Evolutionary conservation across 2,113 vertebrate genomes (phyloP), one percentile per base, ranked within the genome.

Genomic region (Condylura cristata): DNA sequence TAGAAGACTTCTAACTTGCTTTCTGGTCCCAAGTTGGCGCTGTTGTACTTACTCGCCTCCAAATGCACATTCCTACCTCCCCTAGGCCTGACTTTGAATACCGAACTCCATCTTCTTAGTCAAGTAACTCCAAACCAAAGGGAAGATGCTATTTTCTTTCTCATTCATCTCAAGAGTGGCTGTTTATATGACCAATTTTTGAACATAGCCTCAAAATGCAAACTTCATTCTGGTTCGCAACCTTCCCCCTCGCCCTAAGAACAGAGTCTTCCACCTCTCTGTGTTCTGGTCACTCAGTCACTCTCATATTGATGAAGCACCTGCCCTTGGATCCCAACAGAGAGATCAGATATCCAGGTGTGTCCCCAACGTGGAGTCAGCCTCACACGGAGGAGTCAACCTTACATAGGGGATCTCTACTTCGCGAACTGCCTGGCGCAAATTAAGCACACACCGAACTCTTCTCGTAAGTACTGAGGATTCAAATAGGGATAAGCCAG

Each of bases 251-350:
- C 41, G 61, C 91, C 65, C 70, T 3, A 11, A 92, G 68, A 79
- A 37, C 53, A 93, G 41, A 83, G 60, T 32, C 22, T 41, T 44
- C 78, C 17, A 82, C 22, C 4, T 94, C 26, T 90, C 71, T 92
- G 72, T 39, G 30, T 70, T 95, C 68, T 24, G 82, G 63, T 63
- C 30, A 80, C 65, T 39, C 78, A 84, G 46, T 56, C n/a, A 28
- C 39, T 91, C 60, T 28, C 81, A 66, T 92, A 81, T 91, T 96
- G 87, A 92, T 44, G 56, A 76, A 90, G 51, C 44, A 65, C 46
- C 51, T 94, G 90, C 37, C n/a, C n/a, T n/a, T n/a, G n/a, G n/a
- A n/a, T n/a, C n/a, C n/a, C n/a, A n/a, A n/a, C n/a, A n/a, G n/a
- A n/a, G n/a, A 22, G 90, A 70, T 68, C 72, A 46, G 60, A 89